Percentiles rank a stretch among this genome's conserved stretches.
Conservation (phyloP, 2,888 invertebrate genomes). For the Tetramorium bicarinatum region DNA sequence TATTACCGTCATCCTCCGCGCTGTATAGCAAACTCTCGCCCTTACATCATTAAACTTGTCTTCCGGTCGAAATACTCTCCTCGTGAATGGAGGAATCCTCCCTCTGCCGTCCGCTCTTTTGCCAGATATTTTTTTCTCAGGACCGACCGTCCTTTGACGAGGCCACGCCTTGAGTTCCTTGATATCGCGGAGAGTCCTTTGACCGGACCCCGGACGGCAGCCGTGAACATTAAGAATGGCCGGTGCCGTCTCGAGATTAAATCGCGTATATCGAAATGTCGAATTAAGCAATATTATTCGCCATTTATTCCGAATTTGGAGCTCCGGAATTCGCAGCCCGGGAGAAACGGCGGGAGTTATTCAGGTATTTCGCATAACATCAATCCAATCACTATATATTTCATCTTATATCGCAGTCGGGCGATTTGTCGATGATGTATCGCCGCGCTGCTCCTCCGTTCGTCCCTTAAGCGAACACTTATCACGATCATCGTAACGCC, state of each 20-base stretch:
- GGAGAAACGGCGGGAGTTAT: not conserved
- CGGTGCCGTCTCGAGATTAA: not conserved
- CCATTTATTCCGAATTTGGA: not conserved
- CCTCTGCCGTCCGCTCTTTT: slow-evolving; percentile 11
- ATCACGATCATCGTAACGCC: slow-evolving; percentile 34
- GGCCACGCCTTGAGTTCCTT: slow-evolving; percentile 10
- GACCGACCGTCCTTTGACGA: slow-evolving; percentile 24
- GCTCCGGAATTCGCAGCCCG: no score
- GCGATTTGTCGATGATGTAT: slow-evolving; percentile 43
- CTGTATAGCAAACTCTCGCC: not conserved
- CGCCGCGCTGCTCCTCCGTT: not conserved
- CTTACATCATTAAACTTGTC: slow-evolving; percentile 42
- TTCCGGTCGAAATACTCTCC: not conserved
- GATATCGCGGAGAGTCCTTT: slow-evolving; percentile 12
- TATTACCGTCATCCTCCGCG: not conserved
- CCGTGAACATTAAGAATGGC: slow-evolving; percentile 21
- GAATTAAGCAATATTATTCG: not conserved
- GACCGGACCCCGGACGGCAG: slow-evolving; percentile 12
- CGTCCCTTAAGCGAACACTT: slow-evolving; percentile 33
- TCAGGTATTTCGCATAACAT: not conserved
- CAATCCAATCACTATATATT: slow-evolving; percentile 3
- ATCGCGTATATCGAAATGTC: not conserved
- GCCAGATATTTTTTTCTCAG: slow-evolving; percentile 21
- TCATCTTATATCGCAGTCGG: not conserved
- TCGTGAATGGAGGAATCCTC: slow-evolving; percentile 33